Conservation (phyloP, 2,888 invertebrate genomes). For the Xylota segnis region DNA sequence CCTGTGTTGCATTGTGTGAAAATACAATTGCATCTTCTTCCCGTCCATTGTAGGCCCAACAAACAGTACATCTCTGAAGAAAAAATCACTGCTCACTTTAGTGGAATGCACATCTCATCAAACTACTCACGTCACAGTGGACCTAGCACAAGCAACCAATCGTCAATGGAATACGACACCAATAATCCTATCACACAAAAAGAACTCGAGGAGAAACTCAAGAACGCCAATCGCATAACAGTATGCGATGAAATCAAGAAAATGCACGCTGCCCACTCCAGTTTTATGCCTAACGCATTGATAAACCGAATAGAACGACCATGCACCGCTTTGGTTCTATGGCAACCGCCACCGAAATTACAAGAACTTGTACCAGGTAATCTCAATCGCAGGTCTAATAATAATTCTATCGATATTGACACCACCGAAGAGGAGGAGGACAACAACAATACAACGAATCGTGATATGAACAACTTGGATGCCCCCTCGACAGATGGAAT, state of each 20-base stretch:
- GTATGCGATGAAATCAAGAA: constrained; percentile 90
- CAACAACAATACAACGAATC: constrained; percentile 54
- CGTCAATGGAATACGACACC: constrained; percentile 63
- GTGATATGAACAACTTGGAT: constrained; percentile 36
- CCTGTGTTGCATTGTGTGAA: too few relatives aligned
- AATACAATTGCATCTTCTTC: neutral
- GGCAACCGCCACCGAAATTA: constrained; percentile 90
- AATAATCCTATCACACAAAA: constrained; percentile 80
- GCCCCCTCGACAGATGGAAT: constrained; percentile 48
- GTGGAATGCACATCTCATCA: constrained; percentile 89
- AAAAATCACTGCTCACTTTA: constrained; percentile 92
- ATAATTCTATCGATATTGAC: constrained; percentile 48
- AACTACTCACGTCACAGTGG: constrained; percentile 81
- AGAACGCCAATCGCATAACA: constrained; percentile 86
- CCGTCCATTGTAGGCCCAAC: constrained; percentile 84
- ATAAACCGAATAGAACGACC: constrained; percentile 89
- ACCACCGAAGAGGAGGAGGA: constrained; percentile 25
- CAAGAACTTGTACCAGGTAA: constrained; percentile 65
- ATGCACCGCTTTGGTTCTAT: constrained; percentile 91
- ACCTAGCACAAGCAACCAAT: constrained; percentile 63
- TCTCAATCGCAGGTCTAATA: neutral
- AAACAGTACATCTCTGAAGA: constrained; percentile 94
- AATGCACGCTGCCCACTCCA: constrained; percentile 85
- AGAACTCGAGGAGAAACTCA: constrained; percentile 83
- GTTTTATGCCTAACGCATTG: constrained; percentile 88